Evolutionary conservation across 2,888 invertebrate species (phyloP), one percentile per base, ranked within the genome.

Genomic region (Leptopilina myrica): DNA sequence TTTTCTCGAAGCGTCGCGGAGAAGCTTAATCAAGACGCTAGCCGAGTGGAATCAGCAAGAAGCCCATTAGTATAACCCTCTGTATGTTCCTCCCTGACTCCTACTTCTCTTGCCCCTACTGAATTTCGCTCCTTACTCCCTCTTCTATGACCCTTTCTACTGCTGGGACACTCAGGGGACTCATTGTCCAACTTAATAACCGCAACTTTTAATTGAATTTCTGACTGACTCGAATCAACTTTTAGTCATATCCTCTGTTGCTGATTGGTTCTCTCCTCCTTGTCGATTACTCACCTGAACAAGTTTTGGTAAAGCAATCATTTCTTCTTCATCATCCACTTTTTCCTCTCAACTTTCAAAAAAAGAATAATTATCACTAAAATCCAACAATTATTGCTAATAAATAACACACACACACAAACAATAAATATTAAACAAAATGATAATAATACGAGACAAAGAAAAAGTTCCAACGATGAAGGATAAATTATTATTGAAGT

Each of bases 131-230:
- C 69, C 76, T 69, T 49, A 49, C 49, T 64, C 40, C 40, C 79
- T 40, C 62, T 7, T 62, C 62, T 59, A 20, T 62, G 62, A 53
- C 59, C 75, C 53, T 59, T 26, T 78, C 80, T 78, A 77, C 76
- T 76, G 75, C 76, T 76, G 75, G 79, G 59, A 43, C 76, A 80
- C 87, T 84, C 86, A 79, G 80, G 87, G 88, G 91, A 89, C 90
- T 90, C 91, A 90, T 91, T 90, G 89, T 90, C 89, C 88, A 88
- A 89, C 88, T 88, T 90, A 91, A 91, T 91, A 90, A 91, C 87
- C 90, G 88, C 89, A 91, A 91, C 88, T 91, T 91, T 91, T 91
- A 91, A 90, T 91, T 91, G 90, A 91, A 91, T 91, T 89, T 89
- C 87, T 87, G 87, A 88, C 87, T 84, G 83, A 81, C 86, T 86